phyloP scores from a whole-genome alignment of 1,140 invertebrate species.

The Polypedilum pembai region DNA sequence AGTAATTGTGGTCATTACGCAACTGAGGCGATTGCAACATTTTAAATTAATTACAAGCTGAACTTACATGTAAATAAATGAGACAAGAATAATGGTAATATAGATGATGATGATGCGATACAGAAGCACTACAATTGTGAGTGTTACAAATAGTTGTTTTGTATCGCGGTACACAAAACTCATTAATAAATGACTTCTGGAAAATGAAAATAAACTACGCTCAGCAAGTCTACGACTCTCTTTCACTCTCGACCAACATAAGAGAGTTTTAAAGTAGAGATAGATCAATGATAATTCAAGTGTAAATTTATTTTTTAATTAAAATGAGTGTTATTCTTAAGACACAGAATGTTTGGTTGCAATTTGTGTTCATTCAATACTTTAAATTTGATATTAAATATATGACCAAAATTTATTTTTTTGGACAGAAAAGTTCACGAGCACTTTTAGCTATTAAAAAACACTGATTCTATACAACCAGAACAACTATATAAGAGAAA shows the following conservation, averaged over 20 bases:
- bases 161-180: background rate
- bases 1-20: background rate
- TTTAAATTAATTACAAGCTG: background rate
- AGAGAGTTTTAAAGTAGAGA: too few relatives aligned
- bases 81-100: background rate
- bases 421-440: too few relatives aligned
- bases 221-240: background rate
- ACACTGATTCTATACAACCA: too few relatives aligned
- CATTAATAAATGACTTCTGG: conserved; percentile 4
- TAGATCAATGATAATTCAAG: background rate
- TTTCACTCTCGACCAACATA: too few relatives aligned
- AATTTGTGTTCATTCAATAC: too few relatives aligned
- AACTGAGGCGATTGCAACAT: background rate
- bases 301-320: conserved; percentile 20
- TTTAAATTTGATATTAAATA: too few relatives aligned
- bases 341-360: too few relatives aligned
- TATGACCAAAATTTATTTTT: too few relatives aligned
- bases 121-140: background rate
- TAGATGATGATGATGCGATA: background rate
- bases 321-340: conserved; percentile 2
- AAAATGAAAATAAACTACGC: background rate
- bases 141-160: background rate
- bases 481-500: too few relatives aligned
- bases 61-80: background rate
- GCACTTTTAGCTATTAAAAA: too few relatives aligned